phyloP scores from a whole-genome alignment of 2,797 vertebrate genomes.

The Sebastiscus albofasciatus region DNA sequence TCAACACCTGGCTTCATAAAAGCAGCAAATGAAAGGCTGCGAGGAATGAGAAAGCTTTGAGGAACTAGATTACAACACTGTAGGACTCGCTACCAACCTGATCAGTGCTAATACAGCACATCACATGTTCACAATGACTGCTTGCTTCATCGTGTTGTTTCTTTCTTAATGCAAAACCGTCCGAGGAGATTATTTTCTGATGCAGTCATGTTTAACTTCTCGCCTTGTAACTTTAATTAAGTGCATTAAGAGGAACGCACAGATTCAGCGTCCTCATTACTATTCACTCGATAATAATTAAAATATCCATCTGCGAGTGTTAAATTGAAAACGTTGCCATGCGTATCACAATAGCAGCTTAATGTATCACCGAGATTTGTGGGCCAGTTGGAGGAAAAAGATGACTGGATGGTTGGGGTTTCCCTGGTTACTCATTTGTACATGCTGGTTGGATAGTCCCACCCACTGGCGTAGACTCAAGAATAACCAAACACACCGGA shows the following conservation, averaged over 20 bases:
- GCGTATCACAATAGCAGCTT: constrained; percentile 57
- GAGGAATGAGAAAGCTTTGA: background rate
- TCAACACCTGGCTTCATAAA: constrained; percentile 67
- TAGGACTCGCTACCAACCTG: background rate
- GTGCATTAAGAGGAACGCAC: constrained; percentile 56
- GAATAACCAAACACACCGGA: constrained; percentile 35
- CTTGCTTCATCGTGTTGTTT: constrained; percentile 22
- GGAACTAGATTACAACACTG: background rate
- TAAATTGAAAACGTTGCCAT: constrained; percentile 77
- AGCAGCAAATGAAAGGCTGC: constrained; percentile 21
- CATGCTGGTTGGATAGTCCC: constrained; percentile 17
- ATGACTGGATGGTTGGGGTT: constrained; percentile 17
- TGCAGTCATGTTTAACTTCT: constrained; percentile 49
- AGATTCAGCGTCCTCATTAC: constrained; percentile 68
- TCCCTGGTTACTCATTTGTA: constrained; percentile 36
- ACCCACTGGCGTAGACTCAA: constrained; percentile 7
- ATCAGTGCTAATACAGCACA: constrained; percentile 7
- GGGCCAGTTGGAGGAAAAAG: constrained; percentile 28
- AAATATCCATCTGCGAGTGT: constrained; percentile 76
- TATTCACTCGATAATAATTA: constrained; percentile 79
- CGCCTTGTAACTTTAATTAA: constrained; percentile 70
- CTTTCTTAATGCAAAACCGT: constrained; percentile 22
- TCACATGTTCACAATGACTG: constrained; percentile 10
- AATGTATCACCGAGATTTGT: constrained; percentile 42
- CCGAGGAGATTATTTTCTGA: constrained; percentile 42